Conservation (phyloP, 2,113 vertebrate genomes). For the Chrysemys picta region DNA sequence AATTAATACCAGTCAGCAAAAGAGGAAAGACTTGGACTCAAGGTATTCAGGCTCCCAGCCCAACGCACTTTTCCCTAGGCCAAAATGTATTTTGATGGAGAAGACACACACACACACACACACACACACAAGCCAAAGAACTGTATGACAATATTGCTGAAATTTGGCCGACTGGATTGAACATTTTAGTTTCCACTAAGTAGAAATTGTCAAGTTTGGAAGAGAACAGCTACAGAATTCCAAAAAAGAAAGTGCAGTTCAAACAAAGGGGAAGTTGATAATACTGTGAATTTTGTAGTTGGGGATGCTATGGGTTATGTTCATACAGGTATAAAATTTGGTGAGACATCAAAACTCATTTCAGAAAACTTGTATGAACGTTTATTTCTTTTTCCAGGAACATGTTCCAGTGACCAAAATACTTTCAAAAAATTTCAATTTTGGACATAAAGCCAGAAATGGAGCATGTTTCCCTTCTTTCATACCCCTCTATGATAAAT, state of each 20-base stretch:
- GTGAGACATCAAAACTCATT: neutral
- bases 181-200: neutral
- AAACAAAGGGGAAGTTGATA: neutral
- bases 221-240: neutral
- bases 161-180: neutral
- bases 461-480: neutral
- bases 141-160: rapidly evolving
- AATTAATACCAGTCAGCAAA: neutral
- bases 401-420: neutral
- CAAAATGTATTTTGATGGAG: neutral
- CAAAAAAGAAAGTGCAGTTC: neutral
- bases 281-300: neutral
- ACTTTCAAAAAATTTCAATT: neutral
- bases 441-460: neutral
- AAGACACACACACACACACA: neutral
- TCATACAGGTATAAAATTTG: neutral
- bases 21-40: neutral
- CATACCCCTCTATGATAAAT: neutral
- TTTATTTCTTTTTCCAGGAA: neutral
- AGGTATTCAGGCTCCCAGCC: neutral
- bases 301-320: neutral
- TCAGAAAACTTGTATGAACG: neutral
- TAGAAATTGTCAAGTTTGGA: neutral
- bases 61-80: neutral
- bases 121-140: neutral